phyloP scores from a whole-genome alignment of 2,797 vertebrate genomes.

The Rachycentron canadum region DNA sequence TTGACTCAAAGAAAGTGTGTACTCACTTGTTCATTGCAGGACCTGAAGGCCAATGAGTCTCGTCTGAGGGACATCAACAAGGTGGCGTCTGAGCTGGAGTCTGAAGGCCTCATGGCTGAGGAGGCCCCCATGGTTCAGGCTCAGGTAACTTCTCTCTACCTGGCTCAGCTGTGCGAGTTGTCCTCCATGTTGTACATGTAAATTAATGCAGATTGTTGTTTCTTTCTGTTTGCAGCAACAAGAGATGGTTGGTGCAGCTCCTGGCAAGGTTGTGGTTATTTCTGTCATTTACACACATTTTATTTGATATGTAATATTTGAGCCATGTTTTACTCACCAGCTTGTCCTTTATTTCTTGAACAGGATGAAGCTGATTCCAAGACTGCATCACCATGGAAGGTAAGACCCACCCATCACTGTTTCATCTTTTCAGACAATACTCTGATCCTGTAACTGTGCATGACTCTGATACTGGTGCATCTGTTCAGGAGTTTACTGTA shows the following conservation, averaged over 20 bases:
- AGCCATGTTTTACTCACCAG: background rate
- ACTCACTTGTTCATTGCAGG: constrained; percentile 79
- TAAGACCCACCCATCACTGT: constrained; percentile 69
- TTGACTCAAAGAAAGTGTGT: background rate
- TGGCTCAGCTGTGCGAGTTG: background rate
- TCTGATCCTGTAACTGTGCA: constrained; percentile 38
- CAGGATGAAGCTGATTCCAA: constrained; percentile 96
- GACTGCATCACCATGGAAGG: constrained; percentile 98
- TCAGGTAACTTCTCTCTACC: constrained; percentile 71
- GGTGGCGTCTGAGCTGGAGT: constrained; percentile 96
- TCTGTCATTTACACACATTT: background rate
- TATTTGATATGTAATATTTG: background rate
- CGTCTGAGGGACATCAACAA: constrained; percentile 99
- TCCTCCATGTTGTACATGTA: background rate
- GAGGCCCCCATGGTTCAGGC: constrained; percentile 91
- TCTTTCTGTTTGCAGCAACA: constrained; percentile 79
- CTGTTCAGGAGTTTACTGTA: constrained; percentile 21
- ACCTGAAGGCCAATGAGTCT: constrained; percentile 98
- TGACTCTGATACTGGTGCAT: constrained; percentile 37
- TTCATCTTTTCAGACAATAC: background rate
- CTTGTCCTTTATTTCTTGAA: constrained; percentile 43
- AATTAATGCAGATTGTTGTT: background rate
- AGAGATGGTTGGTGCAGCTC: constrained; percentile 80
- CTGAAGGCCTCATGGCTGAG: constrained; percentile 97
- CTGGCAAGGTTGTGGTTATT: constrained; percentile 77